These are phyloP conservation scores for Amia ocellicauda DNA, from an alignment of 2,113 vertebrate genomes.

Conservation along the genomic window DNA sequence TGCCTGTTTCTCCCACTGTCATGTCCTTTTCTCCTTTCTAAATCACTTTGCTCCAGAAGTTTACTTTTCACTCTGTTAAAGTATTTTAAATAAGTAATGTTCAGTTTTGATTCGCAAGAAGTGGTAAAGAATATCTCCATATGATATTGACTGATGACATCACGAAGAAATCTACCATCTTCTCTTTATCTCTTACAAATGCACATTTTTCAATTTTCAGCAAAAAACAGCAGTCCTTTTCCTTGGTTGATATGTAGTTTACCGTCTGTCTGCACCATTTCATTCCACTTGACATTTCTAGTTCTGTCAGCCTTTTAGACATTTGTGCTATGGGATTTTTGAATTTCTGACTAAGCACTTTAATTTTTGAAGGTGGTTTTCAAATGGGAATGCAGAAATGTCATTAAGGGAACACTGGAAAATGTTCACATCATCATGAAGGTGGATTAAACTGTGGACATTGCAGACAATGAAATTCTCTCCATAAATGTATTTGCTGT, in stretches of 20 bases:
- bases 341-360: not conserved
- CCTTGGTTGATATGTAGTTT: not conserved
- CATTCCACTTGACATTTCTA: not conserved
- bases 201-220: too few species aligned
- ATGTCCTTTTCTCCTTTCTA: not conserved
- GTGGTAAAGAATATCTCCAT: not conserved
- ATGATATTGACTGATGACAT: not conserved
- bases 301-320: not conserved
- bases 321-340: not conserved
- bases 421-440: slow-evolving; percentile 19
- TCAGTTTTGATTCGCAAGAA: not conserved
- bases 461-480: slow-evolving; percentile 19
- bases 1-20: too few species aligned
- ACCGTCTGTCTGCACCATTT: not conserved
- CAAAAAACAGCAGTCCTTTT: too few species aligned
- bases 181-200: not conserved
- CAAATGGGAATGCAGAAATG: too few species aligned
- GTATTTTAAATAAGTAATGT: not conserved
- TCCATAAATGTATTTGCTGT: slow-evolving; percentile 9
- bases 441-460: slow-evolving; percentile 17
- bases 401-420: slow-evolving; percentile 19
- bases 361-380: not conserved
- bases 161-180: not conserved
- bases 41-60: too few species aligned
- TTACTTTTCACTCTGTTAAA: not conserved